Evolutionary conservation across 2,113 vertebrate species (phyloP), one percentile per base, ranked within the genome.

Genomic region (Choloepus hoffmanni): DNA sequence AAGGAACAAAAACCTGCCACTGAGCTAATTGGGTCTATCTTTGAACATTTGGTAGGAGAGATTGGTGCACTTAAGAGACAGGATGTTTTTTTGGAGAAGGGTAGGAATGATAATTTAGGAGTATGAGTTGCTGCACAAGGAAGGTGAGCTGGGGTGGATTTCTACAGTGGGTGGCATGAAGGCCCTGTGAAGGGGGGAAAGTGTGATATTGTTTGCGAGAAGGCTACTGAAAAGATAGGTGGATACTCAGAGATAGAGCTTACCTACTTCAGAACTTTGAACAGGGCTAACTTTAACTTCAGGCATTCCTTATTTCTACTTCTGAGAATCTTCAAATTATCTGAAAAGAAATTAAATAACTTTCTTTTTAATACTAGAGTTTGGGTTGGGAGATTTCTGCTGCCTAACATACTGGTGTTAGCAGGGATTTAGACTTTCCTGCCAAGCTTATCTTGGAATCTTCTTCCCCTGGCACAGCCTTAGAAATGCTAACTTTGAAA

Each of bases 401-500:
- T 96, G 85, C 77, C 93, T 89, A 76, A 55, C 67, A 85, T 84
- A 90, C 36, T 78, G 48, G 18, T 67, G n/a, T 92, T 92, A 95
- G 78, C 62, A 95, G 14, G 63, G 62, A 91, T 63, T 85, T 94
- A 68, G 43, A 94, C 63, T 92, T 85, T 94, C 24, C 76, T 96
- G 94, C 92, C 95, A 96, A 63, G 16, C 5, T 87, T 90, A 65
- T 92, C 82, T 97, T 96, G 96, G 93, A 96, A 95, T 78, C 65
- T 67, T 96, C 16, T 77, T 65, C 33, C 19, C 5, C 30, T 89
- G 92, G 89, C 82, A 86, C 58, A 94, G 24, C 3, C 58, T 43
- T 77, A 96, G 85, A 96, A 96, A 94, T 95, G 72, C 11, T 85
- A 96, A 96, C 55, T 94, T 94, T 96, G 89, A 95, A 94, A 97